A percentile compares a stretch with the other conserved stretches of the same genome.
phyloP scores from a whole-genome alignment of 2,797 vertebrate species.

The Brotula barbata region DNA sequence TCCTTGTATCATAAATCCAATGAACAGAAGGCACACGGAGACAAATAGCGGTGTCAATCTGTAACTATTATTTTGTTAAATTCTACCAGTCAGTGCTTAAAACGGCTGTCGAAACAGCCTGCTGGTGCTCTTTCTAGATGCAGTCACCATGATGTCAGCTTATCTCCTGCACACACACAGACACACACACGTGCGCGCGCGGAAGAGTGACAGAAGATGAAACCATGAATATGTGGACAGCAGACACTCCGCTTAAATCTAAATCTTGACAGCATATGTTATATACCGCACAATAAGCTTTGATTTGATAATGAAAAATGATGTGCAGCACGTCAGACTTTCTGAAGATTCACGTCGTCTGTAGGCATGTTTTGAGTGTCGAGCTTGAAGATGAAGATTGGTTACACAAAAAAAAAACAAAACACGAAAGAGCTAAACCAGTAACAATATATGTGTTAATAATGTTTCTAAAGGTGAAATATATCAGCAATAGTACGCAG shows the following conservation, averaged over 20 bases:
- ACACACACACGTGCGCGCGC: slow-evolving; percentile 3
- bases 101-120: slow-evolving; percentile 7
- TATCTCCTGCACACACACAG: slow-evolving; percentile 25
- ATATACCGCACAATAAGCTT: too few species aligned
- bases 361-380: not conserved
- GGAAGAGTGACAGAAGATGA: not conserved
- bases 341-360: not conserved
- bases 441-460: not conserved
- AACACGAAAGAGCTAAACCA: not conserved
- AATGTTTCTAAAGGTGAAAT: not conserved
- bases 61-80: slow-evolving; percentile 31
- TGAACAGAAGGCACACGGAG: too few species aligned
- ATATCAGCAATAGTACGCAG: too few species aligned
- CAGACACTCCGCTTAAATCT: not conserved
- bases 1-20: too few species aligned
- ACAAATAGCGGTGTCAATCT: too few species aligned
- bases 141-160: slow-evolving; percentile 18
- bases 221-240: slow-evolving; percentile 4
- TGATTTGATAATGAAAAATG: too few species aligned
- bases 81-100: slow-evolving; percentile 18
- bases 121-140: slow-evolving; percentile 6
- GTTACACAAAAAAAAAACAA: not conserved
- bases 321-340: too few species aligned
- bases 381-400: too few species aligned
- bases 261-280: not conserved